Evolutionary conservation across 2,113 vertebrate species (phyloP), one percentile per base, ranked within the genome.

Genomic region (Rhea pennata): DNA sequence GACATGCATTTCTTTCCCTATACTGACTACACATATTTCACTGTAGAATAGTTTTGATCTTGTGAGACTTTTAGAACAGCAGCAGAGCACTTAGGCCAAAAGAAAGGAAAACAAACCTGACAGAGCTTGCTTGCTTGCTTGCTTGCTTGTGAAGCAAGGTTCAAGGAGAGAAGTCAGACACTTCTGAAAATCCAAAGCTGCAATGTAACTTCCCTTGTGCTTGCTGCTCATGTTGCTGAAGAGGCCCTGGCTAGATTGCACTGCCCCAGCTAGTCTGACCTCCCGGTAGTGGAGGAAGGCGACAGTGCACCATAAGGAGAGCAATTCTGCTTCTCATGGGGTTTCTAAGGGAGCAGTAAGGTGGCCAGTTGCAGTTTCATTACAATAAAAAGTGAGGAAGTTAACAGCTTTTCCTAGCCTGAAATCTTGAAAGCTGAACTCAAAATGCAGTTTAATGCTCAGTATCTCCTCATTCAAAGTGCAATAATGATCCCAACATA

Each of bases 311-410:
- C 3, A 7, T 0, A 19, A 1, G 70, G 53, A 54, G 33, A 31
- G 31, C 5, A 66, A 13, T 6, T 15, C 26, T 50, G 33, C 58
- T 73, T 39, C 75, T 88, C 39, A 2, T 21, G 15, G 5, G 4
- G 5, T 31, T 64, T n/a, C 48, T 79, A 16, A 64, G 27, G 58
- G 59, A 69, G 21, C 2, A 62, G 6, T 5, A 64, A 51, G 17
- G 53, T n/a, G 79, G 72, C 48, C 0, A 5, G 5, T 14, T 58
- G 24, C 8, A 23, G 14, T 3, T 13, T n/a, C 14, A 31, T 71
- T 24, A 15, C 31, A 42, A 27, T 24, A 58, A 77, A 46, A n/a
- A 74, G 17, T 12, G 31, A 81, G 61, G 19, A 53, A 3, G 4
- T 8, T 6, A 33, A 39, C 10, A 0, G 19, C 12, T 80, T 48